Evolutionary conservation across 2,888 invertebrate genomes (phyloP), one percentile per base, ranked within the genome.

Genomic region (Apamea epomidion): DNA sequence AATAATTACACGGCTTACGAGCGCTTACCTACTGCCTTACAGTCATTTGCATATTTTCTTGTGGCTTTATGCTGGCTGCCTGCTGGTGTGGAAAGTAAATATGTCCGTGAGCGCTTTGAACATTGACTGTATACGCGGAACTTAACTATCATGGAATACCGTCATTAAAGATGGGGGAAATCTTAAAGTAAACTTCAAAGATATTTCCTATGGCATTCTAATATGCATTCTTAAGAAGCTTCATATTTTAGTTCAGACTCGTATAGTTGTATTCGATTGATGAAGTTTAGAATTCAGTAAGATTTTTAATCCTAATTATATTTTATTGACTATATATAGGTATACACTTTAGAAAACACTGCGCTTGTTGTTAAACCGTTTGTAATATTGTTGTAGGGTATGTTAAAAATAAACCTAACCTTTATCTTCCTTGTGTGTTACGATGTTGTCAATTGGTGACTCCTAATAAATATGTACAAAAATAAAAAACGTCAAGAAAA

Each of bases 1-100:
- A 97, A 97, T 97, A 97, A 97, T 97, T 97, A 97, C 95, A 94
- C 94, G 96, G 97, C 96, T 96, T 97, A 96, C 94, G 95, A 95
- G 93, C 95, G 95, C 95, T 97, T 96, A 97, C 96, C 96, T 95
- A 96, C 95, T 96, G 96, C 96, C 97, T 97, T 97, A 96, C 93
- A 95, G 93, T 93, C 93, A 97, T 97, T 97, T 96, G 96, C 97
- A 97, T 97, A 97, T 97, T 97, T 97, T 96, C 96, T 96, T 96
- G 95, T 93, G 95, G 96, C 95, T 95, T 95, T 95, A 92, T 93
- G 92, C 90, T 90, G 89, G 90, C 89, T 91, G 92, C 87, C 93
- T 93, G 90, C 87, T 85, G 91, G 91, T 89, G 90, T 92, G 91
- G 88, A 90, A 91, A 88, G 89, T 88, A 88, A 92, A 93, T 92